Evolutionary conservation across 2,113 vertebrate genomes (phyloP).

Genomic region (Felis chaus): DNA sequence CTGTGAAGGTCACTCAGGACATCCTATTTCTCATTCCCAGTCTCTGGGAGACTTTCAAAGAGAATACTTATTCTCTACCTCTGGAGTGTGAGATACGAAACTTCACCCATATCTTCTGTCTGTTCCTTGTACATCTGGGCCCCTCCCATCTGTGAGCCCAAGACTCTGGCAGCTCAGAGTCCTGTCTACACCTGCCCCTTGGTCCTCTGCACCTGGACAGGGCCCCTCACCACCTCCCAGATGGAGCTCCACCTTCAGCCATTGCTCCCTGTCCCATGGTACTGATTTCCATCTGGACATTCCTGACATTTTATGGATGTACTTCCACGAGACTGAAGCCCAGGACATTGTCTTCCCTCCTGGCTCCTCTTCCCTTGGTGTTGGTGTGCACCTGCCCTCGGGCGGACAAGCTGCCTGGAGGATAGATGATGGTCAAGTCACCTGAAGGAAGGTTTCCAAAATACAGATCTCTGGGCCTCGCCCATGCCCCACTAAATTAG

Average conservation of each 20-base stretch:
- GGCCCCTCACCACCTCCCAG: background rate
- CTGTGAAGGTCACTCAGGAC: background rate
- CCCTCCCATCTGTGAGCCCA: background rate
- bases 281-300: background rate
- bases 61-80: background rate
- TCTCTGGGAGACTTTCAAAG: background rate
- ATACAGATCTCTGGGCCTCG: background rate
- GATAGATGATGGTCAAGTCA: background rate
- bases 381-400: background rate
- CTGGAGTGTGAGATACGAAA: background rate
- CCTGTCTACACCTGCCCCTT: background rate
- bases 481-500: background rate
- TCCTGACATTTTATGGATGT: background rate
- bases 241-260: background rate
- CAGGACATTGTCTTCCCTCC: background rate
- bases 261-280: background rate
- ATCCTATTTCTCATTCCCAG: background rate
- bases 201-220: background rate
- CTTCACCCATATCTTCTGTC: background rate
- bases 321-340: accelerated
- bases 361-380: background rate
- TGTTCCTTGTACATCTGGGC: background rate
- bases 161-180: background rate
- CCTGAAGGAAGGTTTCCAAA: background rate
- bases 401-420: background rate